Conservation (phyloP, 2,113 vertebrate species). For the Periophthalmus modestus region DNA sequence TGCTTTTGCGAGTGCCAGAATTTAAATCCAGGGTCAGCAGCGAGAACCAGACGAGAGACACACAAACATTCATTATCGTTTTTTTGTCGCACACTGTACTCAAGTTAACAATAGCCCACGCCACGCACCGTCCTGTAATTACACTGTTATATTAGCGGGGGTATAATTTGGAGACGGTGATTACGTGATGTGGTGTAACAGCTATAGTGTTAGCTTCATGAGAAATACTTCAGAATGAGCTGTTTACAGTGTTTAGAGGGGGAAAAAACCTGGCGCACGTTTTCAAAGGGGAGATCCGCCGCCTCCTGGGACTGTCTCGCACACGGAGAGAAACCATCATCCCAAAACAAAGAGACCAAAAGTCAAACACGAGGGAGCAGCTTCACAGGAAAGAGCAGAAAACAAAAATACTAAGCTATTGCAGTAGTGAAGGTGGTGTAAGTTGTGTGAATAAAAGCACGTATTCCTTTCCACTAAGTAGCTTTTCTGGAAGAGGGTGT, state of each 20-base stretch:
- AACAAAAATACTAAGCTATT: not conserved
- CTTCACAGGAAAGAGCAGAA: not conserved
- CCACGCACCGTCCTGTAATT: conserved; percentile 48
- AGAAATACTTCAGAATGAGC: conserved; percentile 16
- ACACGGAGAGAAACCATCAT: conserved; percentile 28
- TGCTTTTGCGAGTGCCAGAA: conserved; percentile 41
- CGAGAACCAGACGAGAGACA: conserved; percentile 47
- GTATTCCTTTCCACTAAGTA: not conserved
- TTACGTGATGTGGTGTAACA: conserved; percentile 42
- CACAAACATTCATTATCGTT: conserved; percentile 57
- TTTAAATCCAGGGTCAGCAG: conserved; percentile 52
- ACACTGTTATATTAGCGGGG: conserved; percentile 47
- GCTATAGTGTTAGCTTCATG: conserved; percentile 14
- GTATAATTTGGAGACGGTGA: conserved; percentile 49
- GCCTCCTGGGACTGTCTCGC: conserved; percentile 28
- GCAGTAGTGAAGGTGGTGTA: not conserved
- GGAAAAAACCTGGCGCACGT: conserved; percentile 15
- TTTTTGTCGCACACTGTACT: conserved; percentile 38
- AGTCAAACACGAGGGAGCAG: not conserved
- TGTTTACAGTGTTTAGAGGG: conserved; percentile 34
- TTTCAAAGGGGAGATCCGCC: conserved; percentile 40
- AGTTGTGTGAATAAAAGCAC: not conserved
- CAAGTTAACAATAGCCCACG: conserved; percentile 51
- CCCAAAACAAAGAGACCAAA: conserved; percentile 1
- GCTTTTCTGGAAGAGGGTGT: not conserved